Base-by-base conservation (phyloP, 2,113 vertebrate genomes). In the Sapajus apella region DNA sequence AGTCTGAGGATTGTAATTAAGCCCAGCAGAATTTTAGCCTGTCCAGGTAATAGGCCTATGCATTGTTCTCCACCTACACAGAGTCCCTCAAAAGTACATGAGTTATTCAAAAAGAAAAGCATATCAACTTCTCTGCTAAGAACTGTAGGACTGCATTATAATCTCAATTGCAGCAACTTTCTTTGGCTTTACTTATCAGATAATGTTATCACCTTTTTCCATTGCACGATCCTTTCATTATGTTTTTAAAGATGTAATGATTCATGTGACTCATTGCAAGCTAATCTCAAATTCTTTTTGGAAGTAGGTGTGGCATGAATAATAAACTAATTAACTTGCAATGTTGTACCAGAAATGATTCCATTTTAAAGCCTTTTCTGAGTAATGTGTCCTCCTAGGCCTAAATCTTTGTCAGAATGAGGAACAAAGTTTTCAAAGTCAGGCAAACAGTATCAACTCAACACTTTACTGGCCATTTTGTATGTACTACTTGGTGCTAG, bases 201-300 rank as follows among this genome's bases (percentile, higher is more conserved):
- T 40, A 90, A 88, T 50, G 45, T 90, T 93, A 95, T 93, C 79
- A 80, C 76, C 64, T 91, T 91, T 95, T 76, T 72, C 87, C 56
- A 84, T n/a, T 10, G 45, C 92, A 81, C 8, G 90, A 52, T 96
- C 86, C 58, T 94, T 95, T 95, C 73, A n/a, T 95, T 79, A 55
- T 86, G 76, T 77, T 94, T 97, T 94, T 70, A 90, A 96, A 97
- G 96, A 94, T 87, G 77, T 84, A 91, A 94, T 96, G 93, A 97
- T 95, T 97, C 87, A n/a, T 94, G 37, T 97, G 97, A 98, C 95
- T 97, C 97, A 97, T 43, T 37, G 84, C 76, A 95, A 97, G 80
- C 87, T 88, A n/a, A 94, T 86, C 95, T 45, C 76, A 88, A 90
- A 94, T 90, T 90, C 95, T 94, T 97, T 97, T 95, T 96, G 85